Conservation (phyloP, 2,113 vertebrate genomes). For the Lophius piscatorius region DNA sequence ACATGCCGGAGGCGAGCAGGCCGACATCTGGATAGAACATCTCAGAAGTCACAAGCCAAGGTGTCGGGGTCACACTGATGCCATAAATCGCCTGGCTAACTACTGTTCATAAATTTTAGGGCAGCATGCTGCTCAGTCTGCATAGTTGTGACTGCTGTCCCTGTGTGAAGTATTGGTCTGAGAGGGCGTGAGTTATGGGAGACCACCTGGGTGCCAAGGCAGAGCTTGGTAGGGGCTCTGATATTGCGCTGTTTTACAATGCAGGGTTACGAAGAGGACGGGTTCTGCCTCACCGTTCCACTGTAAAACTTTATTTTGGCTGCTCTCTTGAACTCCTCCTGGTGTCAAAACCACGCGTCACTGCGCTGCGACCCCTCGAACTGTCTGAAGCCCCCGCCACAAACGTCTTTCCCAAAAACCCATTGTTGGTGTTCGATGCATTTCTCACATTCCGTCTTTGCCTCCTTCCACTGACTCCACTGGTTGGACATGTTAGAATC, state of each 20-base stretch:
- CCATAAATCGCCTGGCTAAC: slow-evolving; percentile 62
- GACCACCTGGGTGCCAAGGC: slow-evolving; percentile 66
- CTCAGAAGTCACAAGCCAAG: slow-evolving; percentile 37
- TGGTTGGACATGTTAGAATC: slow-evolving; percentile 16
- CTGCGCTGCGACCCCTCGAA: slow-evolving; percentile 5
- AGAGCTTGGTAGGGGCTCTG: slow-evolving; percentile 31
- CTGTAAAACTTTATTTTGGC: slow-evolving; percentile 56
- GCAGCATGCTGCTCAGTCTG: slow-evolving; percentile 49
- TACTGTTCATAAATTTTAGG: slow-evolving; percentile 63
- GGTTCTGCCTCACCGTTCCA: slow-evolving; percentile 12
- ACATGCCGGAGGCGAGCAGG: slow-evolving; percentile 25
- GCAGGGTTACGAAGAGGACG: slow-evolving; percentile 56
- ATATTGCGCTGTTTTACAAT: slow-evolving; percentile 30
- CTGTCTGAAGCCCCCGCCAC: slow-evolving; percentile 45
- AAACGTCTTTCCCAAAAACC: slow-evolving; percentile 15
- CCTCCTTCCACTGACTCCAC: slow-evolving; percentile 20
- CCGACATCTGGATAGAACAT: slow-evolving; percentile 67
- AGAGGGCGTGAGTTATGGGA: slow-evolving; percentile 61
- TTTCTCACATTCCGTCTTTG: slow-evolving; percentile 16
- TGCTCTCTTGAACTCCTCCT: slow-evolving; percentile 28
- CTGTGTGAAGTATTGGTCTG: slow-evolving; percentile 46
- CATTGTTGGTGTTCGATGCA: slow-evolving; percentile 27
- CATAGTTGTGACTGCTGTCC: slow-evolving; percentile 46
- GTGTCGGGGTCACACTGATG: slow-evolving; percentile 47
- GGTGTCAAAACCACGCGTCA: slow-evolving; percentile 34